Percentiles rank a stretch among this genome's conserved stretches.
phyloP scores from a whole-genome alignment of 2,113 vertebrate species.

The Anoura caudifer region DNA sequence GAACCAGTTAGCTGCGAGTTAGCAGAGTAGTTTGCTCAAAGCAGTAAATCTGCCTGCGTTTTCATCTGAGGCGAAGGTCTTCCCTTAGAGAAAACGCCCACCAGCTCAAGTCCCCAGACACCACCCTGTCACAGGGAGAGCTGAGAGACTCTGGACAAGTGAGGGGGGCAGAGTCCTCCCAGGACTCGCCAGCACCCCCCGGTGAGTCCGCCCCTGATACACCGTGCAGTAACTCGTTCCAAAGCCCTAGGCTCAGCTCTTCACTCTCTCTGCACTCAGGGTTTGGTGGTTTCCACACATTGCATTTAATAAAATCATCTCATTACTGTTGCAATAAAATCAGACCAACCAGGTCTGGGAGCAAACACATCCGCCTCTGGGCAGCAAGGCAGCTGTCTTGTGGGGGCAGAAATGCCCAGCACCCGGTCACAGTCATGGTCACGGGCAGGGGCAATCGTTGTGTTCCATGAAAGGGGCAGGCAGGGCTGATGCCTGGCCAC shows the following conservation, averaged over 20 bases:
- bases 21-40: not conserved
- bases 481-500: not conserved
- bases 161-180: not conserved
- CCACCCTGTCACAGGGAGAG: not conserved
- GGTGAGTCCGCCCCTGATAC: not conserved
- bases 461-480: not conserved
- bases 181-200: not conserved
- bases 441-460: not conserved
- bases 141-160: not conserved
- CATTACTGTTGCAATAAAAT: not conserved
- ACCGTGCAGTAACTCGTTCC: not conserved
- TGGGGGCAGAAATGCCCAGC: not conserved
- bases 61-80: not conserved
- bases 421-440: accelerated
- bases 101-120: not conserved
- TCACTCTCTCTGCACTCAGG: not conserved
- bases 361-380: not conserved
- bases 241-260: not conserved
- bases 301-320: not conserved
- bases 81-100: not conserved
- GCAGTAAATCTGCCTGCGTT: not conserved
- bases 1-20: not conserved
- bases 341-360: not conserved
- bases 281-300: not conserved
- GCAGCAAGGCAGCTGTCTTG: accelerated